Conservation (phyloP, 2,797 vertebrate genomes). For the Anguilla obscura region DNA sequence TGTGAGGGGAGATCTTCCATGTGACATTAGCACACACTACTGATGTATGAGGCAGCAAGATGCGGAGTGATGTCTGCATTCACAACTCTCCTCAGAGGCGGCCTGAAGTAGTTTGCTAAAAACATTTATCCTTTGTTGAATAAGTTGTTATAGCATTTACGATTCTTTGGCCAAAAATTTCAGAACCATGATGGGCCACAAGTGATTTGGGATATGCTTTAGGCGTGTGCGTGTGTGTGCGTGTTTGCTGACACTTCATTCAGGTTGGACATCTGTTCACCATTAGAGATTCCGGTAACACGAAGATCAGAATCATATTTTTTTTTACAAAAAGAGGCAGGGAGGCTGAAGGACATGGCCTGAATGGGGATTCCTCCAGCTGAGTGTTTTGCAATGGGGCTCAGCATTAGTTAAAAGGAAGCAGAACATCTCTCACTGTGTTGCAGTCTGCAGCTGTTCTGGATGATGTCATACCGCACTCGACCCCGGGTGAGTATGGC, state of each 20-base stretch:
- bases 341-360: neutral
- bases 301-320: neutral
- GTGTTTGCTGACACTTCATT: neutral
- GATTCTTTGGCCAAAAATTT: neutral
- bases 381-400: neutral
- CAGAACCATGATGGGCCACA: neutral
- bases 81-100: neutral
- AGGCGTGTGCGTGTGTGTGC: neutral
- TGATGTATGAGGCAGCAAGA: neutral
- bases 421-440: neutral
- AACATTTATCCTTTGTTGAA: neutral
- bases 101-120: neutral
- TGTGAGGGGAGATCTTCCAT: neutral
- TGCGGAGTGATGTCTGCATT: neutral
- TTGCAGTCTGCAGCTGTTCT: conserved; percentile 55
- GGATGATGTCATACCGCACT: conserved; percentile 67
- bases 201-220: neutral
- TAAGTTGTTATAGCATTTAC: neutral
- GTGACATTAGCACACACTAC: neutral
- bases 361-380: neutral
- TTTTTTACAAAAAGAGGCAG: neutral
- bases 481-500: conserved; percentile 65
- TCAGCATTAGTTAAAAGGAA: neutral
- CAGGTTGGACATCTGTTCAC: neutral
- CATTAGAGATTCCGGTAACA: neutral